These are phyloP conservation scores for Lithophane semibrunnea DNA, from an alignment of 2,888 invertebrate species.

Conservation along the genomic window DNA sequence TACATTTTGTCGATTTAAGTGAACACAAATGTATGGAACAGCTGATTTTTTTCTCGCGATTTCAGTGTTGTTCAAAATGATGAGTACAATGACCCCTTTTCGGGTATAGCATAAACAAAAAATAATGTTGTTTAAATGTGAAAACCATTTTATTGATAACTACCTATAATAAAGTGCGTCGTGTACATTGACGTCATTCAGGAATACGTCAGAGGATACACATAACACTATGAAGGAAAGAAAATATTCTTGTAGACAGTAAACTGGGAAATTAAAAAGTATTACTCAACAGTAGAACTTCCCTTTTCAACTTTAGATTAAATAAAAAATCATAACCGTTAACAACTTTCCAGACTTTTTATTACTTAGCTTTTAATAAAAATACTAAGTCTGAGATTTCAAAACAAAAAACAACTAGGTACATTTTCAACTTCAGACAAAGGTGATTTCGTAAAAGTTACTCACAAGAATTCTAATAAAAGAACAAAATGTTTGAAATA, in stretches of 20 bases:
- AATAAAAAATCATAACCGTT: constrained; percentile 23
- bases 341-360: constrained; percentile 37
- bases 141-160: constrained; percentile 16
- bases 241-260: background rate
- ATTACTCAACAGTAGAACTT: constrained; percentile 11
- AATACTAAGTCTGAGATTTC: constrained; percentile 21
- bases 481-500: constrained; percentile 17
- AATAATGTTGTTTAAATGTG: too few species aligned
- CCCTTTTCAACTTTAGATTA: constrained; percentile 1
- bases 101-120: too few species aligned
- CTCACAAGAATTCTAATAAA: constrained; percentile 21
- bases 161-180: constrained; percentile 8
- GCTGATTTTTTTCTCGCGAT: too few species aligned
- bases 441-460: constrained; percentile 32
- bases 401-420: constrained; percentile 26
- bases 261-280: constrained; percentile 17
- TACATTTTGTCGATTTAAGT: too few species aligned
- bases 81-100: too few species aligned
- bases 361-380: constrained; percentile 23
- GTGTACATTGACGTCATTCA: constrained; percentile 30
- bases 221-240: background rate
- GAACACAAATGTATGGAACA: too few species aligned
- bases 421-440: constrained; percentile 26
- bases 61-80: too few species aligned
- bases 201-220: constrained; percentile 16